Conservation (phyloP, 2,113 vertebrate species). For the Zingel zingel region DNA sequence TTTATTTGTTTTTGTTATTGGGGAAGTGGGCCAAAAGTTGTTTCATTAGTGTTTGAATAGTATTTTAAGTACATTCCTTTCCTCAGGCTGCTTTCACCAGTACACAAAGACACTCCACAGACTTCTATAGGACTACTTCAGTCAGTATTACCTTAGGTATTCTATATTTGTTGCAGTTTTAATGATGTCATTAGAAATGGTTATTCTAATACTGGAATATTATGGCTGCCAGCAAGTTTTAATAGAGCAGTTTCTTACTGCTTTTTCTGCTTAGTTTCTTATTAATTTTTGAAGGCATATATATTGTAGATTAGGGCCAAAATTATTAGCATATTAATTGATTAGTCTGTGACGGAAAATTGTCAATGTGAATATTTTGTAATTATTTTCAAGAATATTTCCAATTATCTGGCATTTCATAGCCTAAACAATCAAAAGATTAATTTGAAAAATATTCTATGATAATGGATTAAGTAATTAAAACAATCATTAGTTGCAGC, state of each 20-base stretch:
- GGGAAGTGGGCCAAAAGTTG: slow-evolving; percentile 13
- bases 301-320: background rate
- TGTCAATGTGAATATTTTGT: background rate
- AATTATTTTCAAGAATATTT: too few relatives aligned
- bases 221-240: background rate
- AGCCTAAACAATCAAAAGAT: too few relatives aligned
- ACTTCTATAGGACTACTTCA: slow-evolving; percentile 14
- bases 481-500: background rate
- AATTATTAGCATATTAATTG: background rate
- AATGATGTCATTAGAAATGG: background rate
- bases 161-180: background rate
- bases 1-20: background rate
- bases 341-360: background rate
- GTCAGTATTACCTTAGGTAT: slow-evolving; percentile 1
- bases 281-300: background rate
- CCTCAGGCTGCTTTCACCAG: slow-evolving; percentile 29
- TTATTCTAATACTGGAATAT: background rate
- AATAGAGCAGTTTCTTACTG: too few relatives aligned
- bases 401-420: too few relatives aligned
- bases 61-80: background rate
- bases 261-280: too few relatives aligned
- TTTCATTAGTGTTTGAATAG: slow-evolving; percentile 30
- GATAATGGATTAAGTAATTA: background rate
- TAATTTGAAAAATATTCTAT: too few relatives aligned
- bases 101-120: slow-evolving; percentile 45